phyloP scores from a whole-genome alignment of 2,888 invertebrate species.

The Drosophila kambysellisi region DNA sequence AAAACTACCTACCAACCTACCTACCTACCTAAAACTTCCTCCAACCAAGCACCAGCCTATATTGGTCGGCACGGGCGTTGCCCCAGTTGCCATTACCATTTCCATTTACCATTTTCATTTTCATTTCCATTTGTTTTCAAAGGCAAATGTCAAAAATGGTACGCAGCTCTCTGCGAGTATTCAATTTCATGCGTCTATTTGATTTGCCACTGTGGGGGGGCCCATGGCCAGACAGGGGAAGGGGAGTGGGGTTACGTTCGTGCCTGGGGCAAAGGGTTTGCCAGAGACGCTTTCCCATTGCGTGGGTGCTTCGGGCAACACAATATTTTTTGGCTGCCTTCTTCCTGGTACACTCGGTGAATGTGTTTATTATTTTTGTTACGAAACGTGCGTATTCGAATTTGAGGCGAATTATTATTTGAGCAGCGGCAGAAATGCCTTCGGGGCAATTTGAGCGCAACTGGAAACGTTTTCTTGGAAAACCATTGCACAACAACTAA shows the following conservation, averaged over 20 bases:
- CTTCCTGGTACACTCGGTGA: slow-evolving; percentile 8
- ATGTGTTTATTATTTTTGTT: slow-evolving; percentile 54
- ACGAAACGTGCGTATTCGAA: slow-evolving; percentile 76
- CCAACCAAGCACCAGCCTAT: slow-evolving; percentile 6
- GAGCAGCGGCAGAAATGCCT: slow-evolving; percentile 30
- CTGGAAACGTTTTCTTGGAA: slow-evolving; percentile 66
- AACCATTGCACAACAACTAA: slow-evolving; percentile 70
- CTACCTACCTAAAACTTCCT: slow-evolving; percentile 1
- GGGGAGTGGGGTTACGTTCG: slow-evolving; percentile 34
- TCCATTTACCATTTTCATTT: slow-evolving; percentile 37
- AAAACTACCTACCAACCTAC: slow-evolving; percentile 25
- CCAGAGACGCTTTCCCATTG: slow-evolving; percentile 26
- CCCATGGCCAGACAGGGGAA: not conserved
- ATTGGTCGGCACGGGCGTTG: slow-evolving; percentile 29
- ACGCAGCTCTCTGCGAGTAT: slow-evolving; percentile 46
- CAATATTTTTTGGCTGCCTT: slow-evolving; percentile 36
- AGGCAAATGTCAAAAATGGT: slow-evolving; percentile 71
- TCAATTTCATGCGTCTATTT: slow-evolving; percentile 79
- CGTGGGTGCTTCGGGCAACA: slow-evolving; percentile 41
- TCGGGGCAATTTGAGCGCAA: slow-evolving; percentile 40
- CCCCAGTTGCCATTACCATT: slow-evolving; percentile 43
- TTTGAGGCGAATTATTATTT: slow-evolving; percentile 77
- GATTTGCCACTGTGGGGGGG: slow-evolving; percentile 56
- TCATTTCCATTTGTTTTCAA: slow-evolving; percentile 48
- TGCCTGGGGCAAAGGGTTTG: slow-evolving; percentile 62